Percentiles rank a stretch among this genome's conserved stretches.
These are phyloP conservation scores for Drosophila bocki DNA, from an alignment of 1,140 invertebrate species.

Conservation along the genomic window DNA sequence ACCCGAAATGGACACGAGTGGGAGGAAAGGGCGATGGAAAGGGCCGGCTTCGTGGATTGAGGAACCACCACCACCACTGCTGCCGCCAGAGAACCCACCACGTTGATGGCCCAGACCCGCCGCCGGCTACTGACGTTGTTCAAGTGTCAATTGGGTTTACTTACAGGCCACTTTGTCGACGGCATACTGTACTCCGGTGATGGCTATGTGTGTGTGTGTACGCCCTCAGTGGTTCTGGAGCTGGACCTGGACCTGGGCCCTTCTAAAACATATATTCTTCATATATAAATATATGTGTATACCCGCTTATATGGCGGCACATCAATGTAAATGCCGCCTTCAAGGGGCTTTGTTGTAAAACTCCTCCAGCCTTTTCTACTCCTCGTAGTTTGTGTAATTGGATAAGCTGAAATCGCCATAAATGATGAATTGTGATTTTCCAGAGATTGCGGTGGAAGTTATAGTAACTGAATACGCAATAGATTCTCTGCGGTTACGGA, in stretches of 20 bases:
- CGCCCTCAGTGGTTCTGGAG: constrained; percentile 5
- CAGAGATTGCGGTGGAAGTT: constrained; percentile 37
- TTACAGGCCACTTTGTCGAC: constrained; percentile 75
- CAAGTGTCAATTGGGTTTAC: constrained; percentile 79
- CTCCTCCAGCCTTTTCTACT: constrained; percentile 4
- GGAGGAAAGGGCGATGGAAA: constrained; percentile 19
- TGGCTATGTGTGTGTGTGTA: constrained; percentile 1
- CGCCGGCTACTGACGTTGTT: constrained; percentile 56
- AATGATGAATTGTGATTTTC: constrained; percentile 49
- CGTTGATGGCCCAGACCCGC: constrained; percentile 41
- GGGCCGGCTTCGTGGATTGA: constrained; percentile 13
- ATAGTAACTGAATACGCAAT: constrained; percentile 42
- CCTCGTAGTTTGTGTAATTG: constrained; percentile 38
- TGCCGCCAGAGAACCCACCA: constrained; percentile 36
- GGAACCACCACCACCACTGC: constrained; percentile 31
- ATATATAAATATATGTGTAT: constrained; percentile 9
- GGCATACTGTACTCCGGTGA: constrained; percentile 24
- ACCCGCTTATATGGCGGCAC: constrained; percentile 13
- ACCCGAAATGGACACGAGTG: constrained; percentile 58
- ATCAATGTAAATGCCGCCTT: constrained; percentile 52
- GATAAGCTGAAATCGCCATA: constrained; percentile 42
- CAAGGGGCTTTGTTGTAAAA: constrained; percentile 18
- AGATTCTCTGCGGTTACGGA: constrained; percentile 15
- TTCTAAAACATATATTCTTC: constrained; percentile 18
- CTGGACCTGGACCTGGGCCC: constrained; percentile 31